Evolutionary conservation across 2,888 invertebrate genomes (phyloP).

Genomic region (Sesamia inferens): DNA sequence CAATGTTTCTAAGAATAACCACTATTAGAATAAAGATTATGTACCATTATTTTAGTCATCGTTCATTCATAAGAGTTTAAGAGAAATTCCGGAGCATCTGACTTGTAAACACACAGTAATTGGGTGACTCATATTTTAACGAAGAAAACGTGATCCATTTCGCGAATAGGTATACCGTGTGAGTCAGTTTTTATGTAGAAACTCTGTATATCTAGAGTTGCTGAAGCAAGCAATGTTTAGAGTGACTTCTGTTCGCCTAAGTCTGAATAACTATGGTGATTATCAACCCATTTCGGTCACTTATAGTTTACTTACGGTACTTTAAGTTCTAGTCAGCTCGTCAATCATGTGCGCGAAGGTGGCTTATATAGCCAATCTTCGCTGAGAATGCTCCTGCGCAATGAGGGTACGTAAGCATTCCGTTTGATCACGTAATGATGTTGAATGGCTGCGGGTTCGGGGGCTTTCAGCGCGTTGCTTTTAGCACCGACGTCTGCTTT

Average conservation of each 20-base stretch:
- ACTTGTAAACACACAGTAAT: conserved; percentile 59
- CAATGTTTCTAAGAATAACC: conserved; percentile 49
- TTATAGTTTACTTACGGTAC: too few relatives aligned
- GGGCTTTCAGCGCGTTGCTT: too few relatives aligned
- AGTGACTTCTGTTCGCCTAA: not conserved
- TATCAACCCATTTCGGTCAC: too few relatives aligned
- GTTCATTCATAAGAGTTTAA: conserved; percentile 60
- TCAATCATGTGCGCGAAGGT: too few relatives aligned
- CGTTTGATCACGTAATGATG: too few relatives aligned
- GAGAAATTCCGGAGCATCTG: conserved; percentile 53
- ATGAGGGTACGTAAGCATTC: too few relatives aligned
- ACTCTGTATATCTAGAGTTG: conserved; percentile 3
- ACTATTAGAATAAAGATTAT: conserved; percentile 19
- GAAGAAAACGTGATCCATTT: conserved; percentile 75
- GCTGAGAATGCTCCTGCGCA: too few relatives aligned
- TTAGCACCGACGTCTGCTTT: too few relatives aligned
- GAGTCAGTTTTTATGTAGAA: conserved; percentile 42
- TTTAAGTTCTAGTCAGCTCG: too few relatives aligned
- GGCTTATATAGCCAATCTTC: too few relatives aligned
- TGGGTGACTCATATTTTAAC: conserved; percentile 67
- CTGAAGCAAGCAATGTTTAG: conserved; percentile 1
- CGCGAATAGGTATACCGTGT: conserved; percentile 62
- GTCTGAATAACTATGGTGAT: not conserved
- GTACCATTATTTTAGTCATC: conserved; percentile 57
- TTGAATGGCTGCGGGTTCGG: too few relatives aligned